Evolutionary conservation across 2,113 vertebrate genomes (phyloP), one percentile per base, ranked within the genome.

Genomic region (Nymphicus hollandicus): DNA sequence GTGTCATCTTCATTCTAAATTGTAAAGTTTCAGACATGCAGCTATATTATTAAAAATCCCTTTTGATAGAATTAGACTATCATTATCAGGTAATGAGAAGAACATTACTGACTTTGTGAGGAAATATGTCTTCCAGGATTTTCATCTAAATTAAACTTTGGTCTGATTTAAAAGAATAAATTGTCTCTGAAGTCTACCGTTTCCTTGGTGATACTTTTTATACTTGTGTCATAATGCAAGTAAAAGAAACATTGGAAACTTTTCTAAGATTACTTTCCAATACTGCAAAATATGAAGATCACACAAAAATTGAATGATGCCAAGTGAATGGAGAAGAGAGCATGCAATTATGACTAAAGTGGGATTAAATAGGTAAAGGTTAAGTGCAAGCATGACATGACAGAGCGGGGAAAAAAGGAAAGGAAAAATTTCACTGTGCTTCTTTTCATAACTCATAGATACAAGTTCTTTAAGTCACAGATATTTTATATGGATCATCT

Each of bases 131-230:
- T 88, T 96, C 88, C 65, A 96, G 96, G 90, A 96, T 97, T 96
- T 97, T 96, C 95, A 97, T 97, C 97, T 97, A 95, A 94, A 97
- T 97, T 97, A 97, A 97, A 97, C 94, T 96, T 96, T 93, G 83
- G 93, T 97, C 91, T 96, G 94, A 96, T 70, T 97, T 95, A 92
- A 96, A 97, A 96, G 96, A 97, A 97, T 96, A 96, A 96, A 96
- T 97, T 96, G 95, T 82, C 91, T 94, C 93, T 94, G 93, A 97
- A 97, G 88, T 71, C 91, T 95, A 17, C 49, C 2, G 88, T 97
- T 92, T 96, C 96, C 95, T 96, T 96, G 96, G 96, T 96, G 95
- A 97, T 90, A 88, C 74, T 88, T 96, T 95, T 97, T 85, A 95
- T 94, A 91, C 88, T 35, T 66, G 33, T 93, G 88, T 84, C 78